Percentiles rank a stretch among this genome's conserved stretches.
Conservation (phyloP, 2,797 vertebrate genomes). For the Ciconia nigra region DNA sequence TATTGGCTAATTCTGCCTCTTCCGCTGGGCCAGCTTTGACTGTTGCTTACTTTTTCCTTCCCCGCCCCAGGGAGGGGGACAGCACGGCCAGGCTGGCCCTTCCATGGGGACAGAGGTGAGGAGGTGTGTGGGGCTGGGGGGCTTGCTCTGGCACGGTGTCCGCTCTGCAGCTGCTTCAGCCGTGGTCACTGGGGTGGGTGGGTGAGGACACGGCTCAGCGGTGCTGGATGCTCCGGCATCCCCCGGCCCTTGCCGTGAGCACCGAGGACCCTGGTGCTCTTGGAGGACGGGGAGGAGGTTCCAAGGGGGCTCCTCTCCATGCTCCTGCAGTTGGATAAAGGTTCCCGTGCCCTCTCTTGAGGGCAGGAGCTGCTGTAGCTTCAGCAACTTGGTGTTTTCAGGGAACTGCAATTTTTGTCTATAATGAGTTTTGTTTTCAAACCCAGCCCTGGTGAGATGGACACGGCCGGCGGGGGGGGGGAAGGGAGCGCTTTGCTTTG, state of each 20-base stretch:
- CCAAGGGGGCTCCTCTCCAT: not conserved
- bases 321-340: not conserved
- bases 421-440: not conserved
- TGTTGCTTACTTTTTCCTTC: not conserved
- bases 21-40: not conserved
- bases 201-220: accelerated
- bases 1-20: not conserved
- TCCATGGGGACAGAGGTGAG: not conserved
- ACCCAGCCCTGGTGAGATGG: too few species aligned
- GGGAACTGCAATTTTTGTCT: not conserved
- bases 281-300: not conserved
- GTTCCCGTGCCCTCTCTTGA: not conserved
- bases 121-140: not conserved
- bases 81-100: not conserved
- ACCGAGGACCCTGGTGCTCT: not conserved
- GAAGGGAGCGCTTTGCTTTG: not conserved
- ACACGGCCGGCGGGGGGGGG: accelerated
- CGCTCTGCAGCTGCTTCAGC: not conserved
- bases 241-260: not conserved
- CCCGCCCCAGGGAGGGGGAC: not conserved
- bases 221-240: not conserved
- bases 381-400: not conserved
- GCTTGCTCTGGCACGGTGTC: too few species aligned
- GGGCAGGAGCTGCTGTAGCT: not conserved
- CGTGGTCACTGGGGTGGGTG: not conserved